Base-by-base conservation (phyloP, 1,140 invertebrate genomes). In the Monochamus saltuarius region DNA sequence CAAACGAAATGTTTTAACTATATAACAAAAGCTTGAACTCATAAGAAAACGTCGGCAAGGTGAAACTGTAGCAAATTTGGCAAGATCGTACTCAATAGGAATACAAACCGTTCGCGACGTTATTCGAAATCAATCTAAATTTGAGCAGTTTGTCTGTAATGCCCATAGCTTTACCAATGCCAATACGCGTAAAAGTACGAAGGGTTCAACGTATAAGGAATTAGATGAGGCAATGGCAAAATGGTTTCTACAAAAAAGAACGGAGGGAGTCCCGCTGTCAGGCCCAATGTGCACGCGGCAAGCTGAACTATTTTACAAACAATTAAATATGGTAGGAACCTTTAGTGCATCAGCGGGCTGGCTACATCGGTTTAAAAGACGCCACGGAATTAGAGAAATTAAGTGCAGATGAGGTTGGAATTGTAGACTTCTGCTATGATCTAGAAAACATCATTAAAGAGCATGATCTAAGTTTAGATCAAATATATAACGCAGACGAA, bases 171-270 rank as follows among this genome's bases (percentile, higher is more conserved):
- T 29, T 29, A 29, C 2, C 22, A 57, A 10, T 22, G 42, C 14
- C 16, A 59, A 36, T 38, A 13, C 37, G 46, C 51, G 29, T 39
- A 59, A 59, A 22, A 16, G 34, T 29, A 29, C 22, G 22, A 29
- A 29, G 22, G 22, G 2, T 29, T 62, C 60, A 19, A 62, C 45
- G 38, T 61, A 55, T 61, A n/a, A 39, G 56, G 36, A 64, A 55
- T 51, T 66, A 34, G 61, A 66, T 58, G 64, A 66, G 47, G 60
- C 50, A 38, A 51, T 66, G 61, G 42, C 39, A 34, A 59, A 53
- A 22, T 66, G 61, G 64, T 63, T 66, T 49, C 38, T 63, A 42
- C 60, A 66, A 39, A 66, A 63, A 59, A 53, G 60, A 66, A 19
- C 64, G 39, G 54, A 56, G 36, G 61, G 56, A 7, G 45, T 62